phyloP scores from a whole-genome alignment of 1,140 invertebrate species.

The Platorchestia sp. region DNA sequence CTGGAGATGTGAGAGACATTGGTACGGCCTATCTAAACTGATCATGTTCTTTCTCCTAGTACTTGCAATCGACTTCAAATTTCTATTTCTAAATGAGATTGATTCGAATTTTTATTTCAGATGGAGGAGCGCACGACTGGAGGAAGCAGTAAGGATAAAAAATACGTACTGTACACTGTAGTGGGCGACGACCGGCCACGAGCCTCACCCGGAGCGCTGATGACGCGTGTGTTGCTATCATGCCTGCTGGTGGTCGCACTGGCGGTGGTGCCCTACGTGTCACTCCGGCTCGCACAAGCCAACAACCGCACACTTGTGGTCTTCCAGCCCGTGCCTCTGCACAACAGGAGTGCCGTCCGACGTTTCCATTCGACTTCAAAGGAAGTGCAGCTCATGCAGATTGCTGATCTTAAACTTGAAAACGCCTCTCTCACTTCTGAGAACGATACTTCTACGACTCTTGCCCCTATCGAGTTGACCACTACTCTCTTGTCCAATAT shows the following conservation, averaged over 20 bases:
- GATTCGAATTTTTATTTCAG: slow-evolving; percentile 44
- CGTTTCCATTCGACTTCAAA: slow-evolving; percentile 11
- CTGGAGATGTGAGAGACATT: too few species aligned
- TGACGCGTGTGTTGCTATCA: slow-evolving; percentile 60
- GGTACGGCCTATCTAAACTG: too few species aligned
- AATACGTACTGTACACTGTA: slow-evolving; percentile 66
- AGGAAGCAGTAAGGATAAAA: slow-evolving; percentile 63
- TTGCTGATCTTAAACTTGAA: slow-evolving; percentile 33
- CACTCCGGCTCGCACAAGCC: slow-evolving; percentile 62
- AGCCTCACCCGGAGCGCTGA: slow-evolving; percentile 57
- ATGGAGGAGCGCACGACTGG: slow-evolving; percentile 67
- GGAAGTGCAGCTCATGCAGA: slow-evolving; percentile 50
- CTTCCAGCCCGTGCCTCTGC: slow-evolving; percentile 62
- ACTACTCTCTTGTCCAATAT: not conserved
- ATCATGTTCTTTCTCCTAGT: too few species aligned
- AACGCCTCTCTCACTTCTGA: slow-evolving; percentile 69
- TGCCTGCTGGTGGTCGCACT: slow-evolving; percentile 65
- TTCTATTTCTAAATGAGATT: not conserved
- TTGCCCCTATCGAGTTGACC: not conserved
- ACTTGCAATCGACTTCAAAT: too few species aligned
- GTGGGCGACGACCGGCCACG: slow-evolving; percentile 63
- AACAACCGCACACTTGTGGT: slow-evolving; percentile 64
- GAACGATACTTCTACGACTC: slow-evolving; percentile 60
- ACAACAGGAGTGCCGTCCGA: slow-evolving; percentile 52
- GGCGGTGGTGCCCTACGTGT: slow-evolving; percentile 62